These are phyloP conservation scores for Tipula confusa DNA, from an alignment of 2,888 invertebrate genomes.

Conservation along the genomic window DNA sequence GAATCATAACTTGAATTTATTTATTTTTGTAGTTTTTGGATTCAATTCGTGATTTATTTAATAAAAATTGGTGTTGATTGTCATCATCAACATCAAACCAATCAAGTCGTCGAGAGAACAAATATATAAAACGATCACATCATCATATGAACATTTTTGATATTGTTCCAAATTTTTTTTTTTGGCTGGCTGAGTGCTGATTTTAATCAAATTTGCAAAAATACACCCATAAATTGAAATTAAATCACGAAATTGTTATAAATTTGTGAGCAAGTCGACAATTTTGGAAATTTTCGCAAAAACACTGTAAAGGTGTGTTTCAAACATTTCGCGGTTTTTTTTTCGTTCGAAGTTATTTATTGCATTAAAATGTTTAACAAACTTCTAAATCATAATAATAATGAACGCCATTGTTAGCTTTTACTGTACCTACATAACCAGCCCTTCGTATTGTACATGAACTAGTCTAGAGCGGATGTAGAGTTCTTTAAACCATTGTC, in stretches of 20 bases:
- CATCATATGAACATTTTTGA: neutral
- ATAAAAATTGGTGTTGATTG: constrained; percentile 20
- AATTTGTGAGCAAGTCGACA: neutral
- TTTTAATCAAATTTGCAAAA: neutral
- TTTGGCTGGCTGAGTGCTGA: neutral
- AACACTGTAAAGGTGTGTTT: neutral
- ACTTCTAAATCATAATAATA: no score
- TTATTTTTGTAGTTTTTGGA: neutral
- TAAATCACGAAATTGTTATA: neutral
- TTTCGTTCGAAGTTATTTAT: neutral
- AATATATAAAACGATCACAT: neutral
- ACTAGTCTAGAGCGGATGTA: no score
- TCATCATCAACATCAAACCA: constrained; percentile 20
- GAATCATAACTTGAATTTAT: neutral
- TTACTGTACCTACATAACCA: no score
- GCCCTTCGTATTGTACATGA: no score
- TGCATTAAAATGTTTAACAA: neutral
- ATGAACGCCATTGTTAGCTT: no score
- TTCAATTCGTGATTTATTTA: neutral
- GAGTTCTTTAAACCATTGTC: no score
- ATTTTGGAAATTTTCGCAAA: neutral
- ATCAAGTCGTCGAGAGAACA: neutral
- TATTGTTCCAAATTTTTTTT: neutral
- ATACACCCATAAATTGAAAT: neutral
- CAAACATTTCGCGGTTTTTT: neutral